Base-by-base conservation (phyloP, 2,797 vertebrate species). In the Chelidonichthys spinosus region DNA sequence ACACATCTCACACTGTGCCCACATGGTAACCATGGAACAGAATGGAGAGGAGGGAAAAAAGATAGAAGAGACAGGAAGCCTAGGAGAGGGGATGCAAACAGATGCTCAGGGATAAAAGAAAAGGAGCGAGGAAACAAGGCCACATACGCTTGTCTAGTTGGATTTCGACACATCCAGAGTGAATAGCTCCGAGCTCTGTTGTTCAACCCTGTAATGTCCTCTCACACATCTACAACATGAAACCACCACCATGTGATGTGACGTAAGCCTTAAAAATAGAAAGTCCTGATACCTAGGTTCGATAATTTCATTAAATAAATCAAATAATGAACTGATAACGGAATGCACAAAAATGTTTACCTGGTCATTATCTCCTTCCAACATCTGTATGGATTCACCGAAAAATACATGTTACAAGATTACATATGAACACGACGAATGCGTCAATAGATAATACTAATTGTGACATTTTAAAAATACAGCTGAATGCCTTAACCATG, bases 11-110 rank as follows among this genome's bases (percentile, higher is more conserved):
- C 83, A 77, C 88, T 84, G 85, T 76, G 83, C 78, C 64, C 77
- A 78, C 84, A 81, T 75, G 79, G 89, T 79, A 89, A 87, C 84
- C 72, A 79, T 85, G 82, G 84, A 89, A 83, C 83, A 62, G 44
- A 74, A 76, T 42, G 66, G 72, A 39, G 80, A 69, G 50, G 66
- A 5, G 50, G 1, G 42, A 55, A 58, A 43, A 43, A 3, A 43
- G 39, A 61, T 32, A 44, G 61, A n/a, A 14, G 68, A 69, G 69
- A 68, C 35, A 46, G 58, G 67, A 71, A 68, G 72, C 70, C 74
- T n/a, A 49, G 36, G 63, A 78, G 79, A 82, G 59, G 49, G 71
- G 83, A 72, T 68, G 62, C 63, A 82, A 86, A 84, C 81, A 86
- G 78, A 85, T 81, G 83, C 72, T 82, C 59, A 11, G 78, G 78